Conservation (phyloP, 2,888 invertebrate species). For the Notodonta dromedarius region DNA sequence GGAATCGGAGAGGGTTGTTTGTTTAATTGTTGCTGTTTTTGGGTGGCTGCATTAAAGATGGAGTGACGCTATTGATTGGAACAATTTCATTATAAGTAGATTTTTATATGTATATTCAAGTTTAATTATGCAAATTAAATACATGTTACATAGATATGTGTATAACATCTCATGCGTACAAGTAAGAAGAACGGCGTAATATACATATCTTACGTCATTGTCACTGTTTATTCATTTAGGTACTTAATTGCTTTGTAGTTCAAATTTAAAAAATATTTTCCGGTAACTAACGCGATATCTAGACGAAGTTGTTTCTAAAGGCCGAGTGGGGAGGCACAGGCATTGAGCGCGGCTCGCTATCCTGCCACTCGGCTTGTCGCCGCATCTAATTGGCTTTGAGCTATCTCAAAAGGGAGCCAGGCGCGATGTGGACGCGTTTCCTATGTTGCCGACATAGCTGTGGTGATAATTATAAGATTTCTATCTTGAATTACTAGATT, state of each 20-base stretch:
- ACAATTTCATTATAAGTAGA: too few species aligned
- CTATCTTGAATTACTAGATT: too few species aligned
- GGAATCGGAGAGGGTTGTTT: neutral
- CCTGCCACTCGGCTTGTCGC: constrained; percentile 63
- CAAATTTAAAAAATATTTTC: neutral
- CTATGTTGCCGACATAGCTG: constrained; percentile 43
- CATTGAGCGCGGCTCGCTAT: constrained; percentile 47
- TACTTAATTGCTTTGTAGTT: neutral
- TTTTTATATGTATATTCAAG: too few species aligned
- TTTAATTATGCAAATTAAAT: too few species aligned
- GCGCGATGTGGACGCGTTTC: constrained; percentile 51
- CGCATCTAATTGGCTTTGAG: constrained; percentile 81
- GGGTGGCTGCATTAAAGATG: neutral
- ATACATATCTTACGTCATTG: too few species aligned
- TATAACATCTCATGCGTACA: too few species aligned
- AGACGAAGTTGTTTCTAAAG: constrained; percentile 51
- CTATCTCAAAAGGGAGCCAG: constrained; percentile 68
- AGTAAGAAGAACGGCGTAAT: too few species aligned
- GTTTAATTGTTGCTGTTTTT: neutral
- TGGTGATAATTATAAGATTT: too few species aligned
- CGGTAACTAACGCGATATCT: neutral
- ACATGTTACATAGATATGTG: too few species aligned
- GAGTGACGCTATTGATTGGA: too few species aligned
- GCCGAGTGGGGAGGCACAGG: constrained; percentile 42
- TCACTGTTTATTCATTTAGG: too few species aligned